Conservation (phyloP, 2,888 invertebrate species). For the Harpagoxenus sublaevis region DNA sequence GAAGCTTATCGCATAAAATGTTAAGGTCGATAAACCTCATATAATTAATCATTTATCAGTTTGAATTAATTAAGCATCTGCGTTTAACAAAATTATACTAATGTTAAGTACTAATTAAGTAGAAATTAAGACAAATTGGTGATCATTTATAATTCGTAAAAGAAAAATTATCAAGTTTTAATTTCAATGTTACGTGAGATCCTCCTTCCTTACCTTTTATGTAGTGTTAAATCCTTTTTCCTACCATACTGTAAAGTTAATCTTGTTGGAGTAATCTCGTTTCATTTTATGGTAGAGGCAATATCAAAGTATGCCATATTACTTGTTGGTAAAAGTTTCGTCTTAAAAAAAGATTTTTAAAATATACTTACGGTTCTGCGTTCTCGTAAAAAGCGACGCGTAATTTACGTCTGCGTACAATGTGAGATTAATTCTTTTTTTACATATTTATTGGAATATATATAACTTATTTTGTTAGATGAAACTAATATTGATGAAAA, state of each 20-base stretch:
- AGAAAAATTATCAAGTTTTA: neutral
- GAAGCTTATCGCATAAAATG: neutral
- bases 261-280: constrained; percentile 14
- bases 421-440: neutral
- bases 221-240: neutral
- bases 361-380: neutral
- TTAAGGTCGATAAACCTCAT: neutral
- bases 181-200: neutral
- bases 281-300: constrained; percentile 13
- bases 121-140: neutral
- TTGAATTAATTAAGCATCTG: neutral
- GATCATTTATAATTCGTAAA: neutral
- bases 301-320: constrained; percentile 13
- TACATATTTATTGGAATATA: neutral
- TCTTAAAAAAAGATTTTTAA: neutral
- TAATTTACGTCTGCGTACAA: neutral
- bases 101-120: neutral
- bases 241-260: constrained; percentile 13
- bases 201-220: neutral
- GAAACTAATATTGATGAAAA: neutral
- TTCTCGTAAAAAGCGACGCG: neutral
- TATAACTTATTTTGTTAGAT: neutral
- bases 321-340: neutral
- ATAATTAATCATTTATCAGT: neutral
- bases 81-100: neutral